These are phyloP conservation scores for Mesoligia furuncula DNA, from an alignment of 2,888 invertebrate species.

Conservation along the genomic window DNA sequence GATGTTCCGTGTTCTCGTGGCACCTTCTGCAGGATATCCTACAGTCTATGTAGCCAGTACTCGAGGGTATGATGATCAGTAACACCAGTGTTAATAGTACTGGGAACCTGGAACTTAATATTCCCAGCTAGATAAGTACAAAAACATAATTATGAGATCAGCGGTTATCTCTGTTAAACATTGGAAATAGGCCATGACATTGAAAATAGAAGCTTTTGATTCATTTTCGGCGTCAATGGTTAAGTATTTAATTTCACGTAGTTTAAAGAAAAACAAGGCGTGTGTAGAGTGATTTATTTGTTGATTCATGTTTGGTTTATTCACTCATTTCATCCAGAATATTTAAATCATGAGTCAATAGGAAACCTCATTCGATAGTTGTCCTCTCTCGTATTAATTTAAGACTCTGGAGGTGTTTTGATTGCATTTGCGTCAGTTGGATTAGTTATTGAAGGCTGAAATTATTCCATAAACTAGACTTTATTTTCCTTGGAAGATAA, in stretches of 20 bases:
- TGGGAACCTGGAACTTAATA: slow-evolving; percentile 49
- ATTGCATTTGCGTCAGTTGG: slow-evolving; percentile 6
- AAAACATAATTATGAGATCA: not conserved
- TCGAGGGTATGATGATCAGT: slow-evolving; percentile 61
- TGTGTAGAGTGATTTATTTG: slow-evolving; percentile 33
- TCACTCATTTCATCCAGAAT: slow-evolving; percentile 15
- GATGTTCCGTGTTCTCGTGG: slow-evolving; percentile 64
- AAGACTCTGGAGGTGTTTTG: not conserved
- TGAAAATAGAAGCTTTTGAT: slow-evolving; percentile 13
- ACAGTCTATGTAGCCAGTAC: slow-evolving; percentile 75
- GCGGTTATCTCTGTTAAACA: not conserved
- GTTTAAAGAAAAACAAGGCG: slow-evolving; percentile 26
- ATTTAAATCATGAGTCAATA: slow-evolving; percentile 25
- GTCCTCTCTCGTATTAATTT: slow-evolving; percentile 4
- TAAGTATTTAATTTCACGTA: slow-evolving; percentile 19
- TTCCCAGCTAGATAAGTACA: not conserved
- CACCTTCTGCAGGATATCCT: slow-evolving; percentile 78
- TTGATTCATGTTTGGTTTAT: slow-evolving; percentile 18
- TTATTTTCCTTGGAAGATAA: not conserved
- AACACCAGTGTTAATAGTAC: slow-evolving; percentile 55
- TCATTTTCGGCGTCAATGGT: slow-evolving; percentile 4
- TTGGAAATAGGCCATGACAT: not conserved
- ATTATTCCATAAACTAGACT: slow-evolving; percentile 8
- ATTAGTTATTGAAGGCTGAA: not conserved
- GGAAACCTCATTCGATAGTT: slow-evolving; percentile 2